Evolutionary conservation across 2,888 invertebrate genomes (phyloP).

Genomic region (Tachystola acroxantha): DNA sequence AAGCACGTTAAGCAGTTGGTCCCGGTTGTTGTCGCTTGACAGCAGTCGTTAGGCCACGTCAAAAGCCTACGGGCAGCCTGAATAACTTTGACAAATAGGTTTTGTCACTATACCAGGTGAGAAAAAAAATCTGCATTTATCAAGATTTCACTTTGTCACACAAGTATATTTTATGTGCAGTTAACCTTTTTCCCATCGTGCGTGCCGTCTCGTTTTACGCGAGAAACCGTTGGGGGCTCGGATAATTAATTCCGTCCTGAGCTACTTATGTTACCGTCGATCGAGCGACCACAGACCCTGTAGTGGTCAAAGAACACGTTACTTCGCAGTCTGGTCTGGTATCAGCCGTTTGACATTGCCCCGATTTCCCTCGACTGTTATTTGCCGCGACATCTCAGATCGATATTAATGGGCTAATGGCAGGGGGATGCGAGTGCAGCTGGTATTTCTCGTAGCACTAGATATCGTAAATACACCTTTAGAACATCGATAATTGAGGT

Average conservation of each 20-base stretch:
- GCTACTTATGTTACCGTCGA: constrained; percentile 59
- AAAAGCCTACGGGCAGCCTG: too few relatives aligned
- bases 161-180: constrained; percentile 34
- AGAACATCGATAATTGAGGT: constrained; percentile 5
- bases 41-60: too few relatives aligned
- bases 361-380: constrained; percentile 45
- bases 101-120: too few relatives aligned
- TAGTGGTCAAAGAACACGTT: constrained; percentile 49
- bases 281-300: constrained; percentile 60
- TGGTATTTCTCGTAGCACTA: constrained; percentile 11
- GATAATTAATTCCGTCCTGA: constrained; percentile 69
- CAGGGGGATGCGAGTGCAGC: constrained; percentile 14
- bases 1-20: too few relatives aligned
- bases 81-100: too few relatives aligned
- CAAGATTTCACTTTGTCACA: constrained; percentile 11
- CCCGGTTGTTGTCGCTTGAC: too few relatives aligned
- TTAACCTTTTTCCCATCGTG: constrained; percentile 59
- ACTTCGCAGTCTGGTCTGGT: constrained; percentile 35
- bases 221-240: constrained; percentile 64
- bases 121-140: not conserved
- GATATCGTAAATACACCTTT: constrained; percentile 11
- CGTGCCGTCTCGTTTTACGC: constrained; percentile 64
- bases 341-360: constrained; percentile 39
- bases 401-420: constrained; percentile 34
- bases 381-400: constrained; percentile 36